Percentiles rank a stretch among this genome's conserved stretches.
phyloP scores from a whole-genome alignment of 2,113 vertebrate genomes.

The Isurus oxyrinchus region DNA sequence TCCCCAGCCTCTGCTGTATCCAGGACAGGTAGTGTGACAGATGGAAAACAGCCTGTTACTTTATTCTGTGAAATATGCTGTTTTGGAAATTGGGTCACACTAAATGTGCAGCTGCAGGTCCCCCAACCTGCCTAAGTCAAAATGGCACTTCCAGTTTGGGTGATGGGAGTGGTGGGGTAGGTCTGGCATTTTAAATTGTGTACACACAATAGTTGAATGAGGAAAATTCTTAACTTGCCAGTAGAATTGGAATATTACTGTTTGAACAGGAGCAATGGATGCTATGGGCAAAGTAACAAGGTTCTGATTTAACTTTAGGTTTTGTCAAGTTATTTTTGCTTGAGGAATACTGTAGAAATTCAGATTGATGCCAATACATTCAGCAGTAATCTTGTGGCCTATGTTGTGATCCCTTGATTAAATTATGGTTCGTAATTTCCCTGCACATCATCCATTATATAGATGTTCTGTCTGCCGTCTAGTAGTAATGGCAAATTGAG shows the following conservation, averaged over 20 bases:
- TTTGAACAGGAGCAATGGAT: not conserved
- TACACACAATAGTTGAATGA: not conserved
- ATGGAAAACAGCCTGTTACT: not conserved
- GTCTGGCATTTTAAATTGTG: not conserved
- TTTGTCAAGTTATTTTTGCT: not conserved
- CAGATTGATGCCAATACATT: not conserved
- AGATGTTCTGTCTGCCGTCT: not conserved
- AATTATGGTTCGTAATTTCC: not conserved
- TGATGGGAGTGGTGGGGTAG: too few species aligned
- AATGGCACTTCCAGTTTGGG: not conserved
- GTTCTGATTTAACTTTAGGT: not conserved
- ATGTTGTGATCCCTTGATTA: not conserved
- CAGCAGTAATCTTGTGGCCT: not conserved
- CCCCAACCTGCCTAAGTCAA: not conserved
- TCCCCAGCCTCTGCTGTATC: not conserved
- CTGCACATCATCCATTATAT: not conserved
- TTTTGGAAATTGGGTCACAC: slow-evolving; percentile 15
- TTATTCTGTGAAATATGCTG: not conserved
- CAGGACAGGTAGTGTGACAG: slow-evolving; percentile 8
- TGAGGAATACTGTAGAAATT: not conserved
- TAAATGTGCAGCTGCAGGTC: not conserved
- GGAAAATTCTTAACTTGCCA: not conserved
- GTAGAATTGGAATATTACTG: not conserved
- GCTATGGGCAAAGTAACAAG: not conserved
- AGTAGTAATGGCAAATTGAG: not conserved